Evolutionary conservation across 2,888 invertebrate species (phyloP).

Genomic region (Acanthosepion pharaonis): DNA sequence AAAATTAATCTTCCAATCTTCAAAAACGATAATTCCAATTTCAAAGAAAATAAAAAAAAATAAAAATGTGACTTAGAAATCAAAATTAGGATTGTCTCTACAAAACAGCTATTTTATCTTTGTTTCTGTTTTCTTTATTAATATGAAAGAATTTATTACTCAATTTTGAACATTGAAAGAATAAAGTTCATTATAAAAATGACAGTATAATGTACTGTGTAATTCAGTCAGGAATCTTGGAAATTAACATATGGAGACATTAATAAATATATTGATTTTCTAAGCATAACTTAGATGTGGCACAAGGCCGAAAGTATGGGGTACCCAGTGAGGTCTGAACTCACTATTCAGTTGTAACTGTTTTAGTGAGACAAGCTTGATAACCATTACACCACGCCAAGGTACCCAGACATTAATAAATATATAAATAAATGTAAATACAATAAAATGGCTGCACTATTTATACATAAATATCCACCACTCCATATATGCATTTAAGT

Average conservation of each 20-base stretch:
- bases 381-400: too few relatives aligned
- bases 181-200: not conserved
- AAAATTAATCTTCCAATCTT: not conserved
- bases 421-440: too few relatives aligned
- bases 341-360: too few relatives aligned
- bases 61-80: not conserved
- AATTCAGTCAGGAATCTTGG: not conserved
- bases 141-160: not conserved
- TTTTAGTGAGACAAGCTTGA: too few relatives aligned
- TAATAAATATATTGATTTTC: too few relatives aligned
- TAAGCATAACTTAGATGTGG: too few relatives aligned
- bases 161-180: not conserved
- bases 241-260: not conserved
- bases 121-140: not conserved
- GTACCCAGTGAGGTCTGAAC: too few relatives aligned
- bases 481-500: too few relatives aligned
- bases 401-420: too few relatives aligned
- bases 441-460: not conserved
- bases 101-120: not conserved
- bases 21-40: not conserved
- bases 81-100: not conserved
- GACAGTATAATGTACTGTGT: not conserved
- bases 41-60: too few relatives aligned
- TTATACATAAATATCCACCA: not conserved
- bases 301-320: too few relatives aligned